These are phyloP conservation scores for Lycocorax pyrrhopterus DNA, from an alignment of 2,113 vertebrate genomes.

Conservation along the genomic window DNA sequence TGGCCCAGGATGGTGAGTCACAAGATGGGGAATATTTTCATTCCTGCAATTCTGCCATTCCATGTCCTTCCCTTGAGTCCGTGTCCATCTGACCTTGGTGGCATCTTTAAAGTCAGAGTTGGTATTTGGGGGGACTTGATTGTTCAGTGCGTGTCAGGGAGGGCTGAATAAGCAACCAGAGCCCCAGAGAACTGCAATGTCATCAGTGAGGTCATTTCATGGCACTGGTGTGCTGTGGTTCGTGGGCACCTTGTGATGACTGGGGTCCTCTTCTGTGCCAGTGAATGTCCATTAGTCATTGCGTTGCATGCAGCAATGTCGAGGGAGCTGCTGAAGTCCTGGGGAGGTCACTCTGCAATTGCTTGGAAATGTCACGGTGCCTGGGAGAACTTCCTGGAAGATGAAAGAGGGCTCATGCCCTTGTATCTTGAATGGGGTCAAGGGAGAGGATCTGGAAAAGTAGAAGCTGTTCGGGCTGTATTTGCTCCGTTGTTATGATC, in stretches of 20 bases:
- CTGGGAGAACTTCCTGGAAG: neutral
- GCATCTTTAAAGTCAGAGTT: neutral
- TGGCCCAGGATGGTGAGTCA: neutral
- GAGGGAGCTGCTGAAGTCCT: neutral
- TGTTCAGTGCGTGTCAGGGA: rapidly evolving
- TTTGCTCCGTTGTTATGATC: neutral
- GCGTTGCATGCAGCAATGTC: neutral
- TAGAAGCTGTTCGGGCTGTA: rapidly evolving
- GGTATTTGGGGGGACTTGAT: neutral
- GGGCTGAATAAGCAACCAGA: neutral
- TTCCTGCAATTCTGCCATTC: too few species aligned
- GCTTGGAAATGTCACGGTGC: rapidly evolving
- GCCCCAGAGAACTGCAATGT: rapidly evolving
- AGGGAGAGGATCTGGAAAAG: neutral
- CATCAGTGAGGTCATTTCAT: neutral
- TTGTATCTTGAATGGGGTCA: neutral
- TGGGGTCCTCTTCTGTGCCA: neutral
- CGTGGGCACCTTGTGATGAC: neutral
- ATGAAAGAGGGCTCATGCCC: neutral
- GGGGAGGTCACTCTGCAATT: too few species aligned
- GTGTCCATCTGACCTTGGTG: neutral
- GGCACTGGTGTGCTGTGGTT: rapidly evolving
- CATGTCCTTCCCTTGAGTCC: neutral
- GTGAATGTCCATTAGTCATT: neutral
- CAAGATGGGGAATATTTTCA: neutral